Base-by-base conservation (phyloP, 2,888 invertebrate species). In the Gastracanthus pulcherrimus region DNA sequence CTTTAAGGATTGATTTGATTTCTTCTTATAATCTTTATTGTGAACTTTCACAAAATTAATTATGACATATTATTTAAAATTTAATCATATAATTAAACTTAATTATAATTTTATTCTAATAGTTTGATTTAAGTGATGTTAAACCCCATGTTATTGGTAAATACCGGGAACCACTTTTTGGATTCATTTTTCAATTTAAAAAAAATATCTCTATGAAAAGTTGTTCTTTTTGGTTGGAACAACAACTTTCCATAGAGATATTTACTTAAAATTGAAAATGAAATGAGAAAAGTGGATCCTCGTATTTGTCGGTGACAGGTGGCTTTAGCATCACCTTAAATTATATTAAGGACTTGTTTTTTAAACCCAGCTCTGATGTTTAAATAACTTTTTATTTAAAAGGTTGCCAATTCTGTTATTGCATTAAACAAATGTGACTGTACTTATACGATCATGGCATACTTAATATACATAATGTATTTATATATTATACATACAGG, bases 391-490 rank as follows among this genome's bases (percentile, higher is more conserved):
- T 80, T 55, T 19, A n/a, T 41, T 67, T 41, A 69, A 16, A 31
- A 41, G 55, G 38, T 78, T 23, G 16, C 26, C 45, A 45, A 45
- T 72, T 79, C 13, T 58, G 66, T 79, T 67, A 36, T 16, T 29
- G 9, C 34, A 71, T 41, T 64, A 55, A 13, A 36, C 16, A 26
- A 75, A 80, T 75, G 62, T 34, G 60, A 70, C 69, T 64, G 55
- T 82, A 78, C 64, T 82, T 78, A 78, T 79, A 41, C 45, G 31
- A 83, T n/a, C n/a, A n/a, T 74, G 74, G 77, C 84, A 83, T 81
- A 83, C 74, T 82, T 83, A 83, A 58, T 51, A 80, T 70, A 85
- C 48, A 80, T 83, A 79, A 82, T 85, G 85, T 86, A 87, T 80
- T 85, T 86, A 84, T 83, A 76, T 84, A 85, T 60, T 82, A 83